Evolutionary conservation across 2,888 invertebrate species (phyloP).

Genomic region (Megastigmus dorsalis): DNA sequence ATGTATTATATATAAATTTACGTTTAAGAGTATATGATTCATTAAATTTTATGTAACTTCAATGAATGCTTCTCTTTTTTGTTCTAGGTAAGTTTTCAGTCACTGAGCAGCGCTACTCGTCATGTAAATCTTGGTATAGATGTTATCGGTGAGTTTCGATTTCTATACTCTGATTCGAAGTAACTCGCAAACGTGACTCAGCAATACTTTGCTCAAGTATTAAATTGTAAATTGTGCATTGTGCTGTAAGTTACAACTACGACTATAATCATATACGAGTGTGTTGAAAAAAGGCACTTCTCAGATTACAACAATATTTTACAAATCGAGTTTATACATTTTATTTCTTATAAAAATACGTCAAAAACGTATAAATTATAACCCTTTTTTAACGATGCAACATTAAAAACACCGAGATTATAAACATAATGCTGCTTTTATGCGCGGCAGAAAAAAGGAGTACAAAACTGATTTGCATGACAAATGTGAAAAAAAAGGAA

Average conservation of each 20-base stretch:
- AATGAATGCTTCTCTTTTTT: slow-evolving; percentile 18
- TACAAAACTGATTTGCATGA: neutral
- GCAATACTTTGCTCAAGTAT: too few species aligned
- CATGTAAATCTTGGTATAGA: slow-evolving; percentile 16
- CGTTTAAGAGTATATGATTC: neutral
- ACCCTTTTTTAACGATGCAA: too few species aligned
- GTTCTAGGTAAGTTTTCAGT: slow-evolving; percentile 33
- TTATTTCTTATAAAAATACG: too few species aligned
- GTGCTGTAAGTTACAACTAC: too few species aligned
- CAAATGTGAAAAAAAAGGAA: neutral
- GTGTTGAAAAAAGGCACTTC: too few species aligned
- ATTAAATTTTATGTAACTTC: neutral
- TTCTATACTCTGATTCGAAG: slow-evolving; percentile 6
- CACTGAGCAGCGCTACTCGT: neutral
- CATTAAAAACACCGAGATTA: too few species aligned
- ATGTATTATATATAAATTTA: neutral
- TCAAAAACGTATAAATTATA: too few species aligned
- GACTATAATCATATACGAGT: too few species aligned
- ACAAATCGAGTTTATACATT: too few species aligned
- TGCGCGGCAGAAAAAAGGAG: neutral
- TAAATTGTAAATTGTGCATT: too few species aligned
- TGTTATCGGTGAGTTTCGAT: slow-evolving; percentile 27
- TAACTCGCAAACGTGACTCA: neutral
- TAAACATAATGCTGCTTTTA: neutral
- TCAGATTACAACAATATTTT: too few species aligned